Percentiles rank a stretch among this genome's conserved stretches.
Conservation (phyloP, 1,140 invertebrate species). For the Trichoplusia ni region DNA sequence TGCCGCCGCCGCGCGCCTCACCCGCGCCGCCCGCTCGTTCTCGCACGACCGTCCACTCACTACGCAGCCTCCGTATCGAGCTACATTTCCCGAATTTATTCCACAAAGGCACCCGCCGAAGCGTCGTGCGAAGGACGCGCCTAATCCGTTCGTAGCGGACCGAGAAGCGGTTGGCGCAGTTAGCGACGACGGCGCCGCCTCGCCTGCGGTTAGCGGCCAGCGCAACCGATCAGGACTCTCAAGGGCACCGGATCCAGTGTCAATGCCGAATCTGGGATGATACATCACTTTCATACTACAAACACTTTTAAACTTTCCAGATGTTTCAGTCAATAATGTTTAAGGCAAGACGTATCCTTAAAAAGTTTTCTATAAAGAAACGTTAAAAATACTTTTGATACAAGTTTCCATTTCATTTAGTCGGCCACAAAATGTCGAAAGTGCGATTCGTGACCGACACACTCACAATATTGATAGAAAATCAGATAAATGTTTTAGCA, state of each 20-base stretch:
- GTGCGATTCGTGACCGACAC: too few relatives aligned
- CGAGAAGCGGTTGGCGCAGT: conserved; percentile 29
- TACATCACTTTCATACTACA: not conserved
- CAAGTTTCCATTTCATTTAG: too few relatives aligned
- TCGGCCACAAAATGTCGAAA: too few relatives aligned
- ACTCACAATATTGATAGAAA: too few relatives aligned
- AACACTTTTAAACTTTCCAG: not conserved
- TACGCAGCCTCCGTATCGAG: conserved; percentile 80
- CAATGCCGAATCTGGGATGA: not conserved
- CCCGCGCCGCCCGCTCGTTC: conserved; percentile 50
- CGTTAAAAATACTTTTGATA: too few relatives aligned
- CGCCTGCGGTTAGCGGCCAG: conserved; percentile 8
- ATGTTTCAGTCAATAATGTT: too few relatives aligned
- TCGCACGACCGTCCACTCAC: conserved; percentile 56
- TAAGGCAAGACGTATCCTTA: too few relatives aligned
- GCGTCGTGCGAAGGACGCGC: conserved; percentile 46
- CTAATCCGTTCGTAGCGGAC: conserved; percentile 45
- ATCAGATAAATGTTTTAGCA: too few relatives aligned
- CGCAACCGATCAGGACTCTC: too few relatives aligned
- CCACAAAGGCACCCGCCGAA: conserved; percentile 47
- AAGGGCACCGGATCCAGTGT: too few relatives aligned
- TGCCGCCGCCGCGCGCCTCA: conserved; percentile 48
- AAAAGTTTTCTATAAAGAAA: too few relatives aligned
- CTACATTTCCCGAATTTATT: conserved; percentile 71
- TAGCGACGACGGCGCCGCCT: conserved; percentile 3